These are phyloP conservation scores for Mimachlamys varia DNA, from an alignment of 2,888 invertebrate genomes.

Conservation along the genomic window DNA sequence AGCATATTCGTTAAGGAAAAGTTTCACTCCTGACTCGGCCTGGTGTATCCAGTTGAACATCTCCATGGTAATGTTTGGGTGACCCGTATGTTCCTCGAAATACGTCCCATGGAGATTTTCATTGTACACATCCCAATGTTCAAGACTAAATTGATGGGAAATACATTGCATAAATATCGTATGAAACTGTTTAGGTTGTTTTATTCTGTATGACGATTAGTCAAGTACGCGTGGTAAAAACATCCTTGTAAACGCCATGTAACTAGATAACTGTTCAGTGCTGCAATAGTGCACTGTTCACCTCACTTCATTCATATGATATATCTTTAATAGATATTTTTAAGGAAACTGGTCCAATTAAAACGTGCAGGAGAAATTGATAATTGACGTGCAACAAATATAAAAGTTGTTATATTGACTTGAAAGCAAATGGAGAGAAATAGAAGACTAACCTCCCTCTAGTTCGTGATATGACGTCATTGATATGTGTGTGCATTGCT, in stretches of 20 bases:
- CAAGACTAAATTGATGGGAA: slow-evolving; percentile 55
- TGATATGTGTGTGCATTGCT: slow-evolving; percentile 54
- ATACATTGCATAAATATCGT: neutral
- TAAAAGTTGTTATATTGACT: neutral
- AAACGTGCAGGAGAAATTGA: too few relatives aligned
- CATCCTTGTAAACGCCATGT: neutral
- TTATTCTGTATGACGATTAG: too few relatives aligned
- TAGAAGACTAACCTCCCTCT: slow-evolving; percentile 58
- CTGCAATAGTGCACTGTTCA: too few relatives aligned
- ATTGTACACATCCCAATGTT: slow-evolving; percentile 76
- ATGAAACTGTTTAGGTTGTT: neutral
- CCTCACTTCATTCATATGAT: too few relatives aligned
- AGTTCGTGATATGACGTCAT: slow-evolving; percentile 55
- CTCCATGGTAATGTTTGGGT: slow-evolving; percentile 62
- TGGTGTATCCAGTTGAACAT: slow-evolving; percentile 65
- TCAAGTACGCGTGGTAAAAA: neutral
- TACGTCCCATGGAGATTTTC: slow-evolving; percentile 69
- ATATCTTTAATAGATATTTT: too few relatives aligned
- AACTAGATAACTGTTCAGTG: neutral
- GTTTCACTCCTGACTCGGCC: slow-evolving; percentile 59
- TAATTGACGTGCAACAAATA: neutral
- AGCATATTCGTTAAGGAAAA: slow-evolving; percentile 71
- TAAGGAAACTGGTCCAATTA: too few relatives aligned
- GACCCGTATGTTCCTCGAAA: slow-evolving; percentile 61
- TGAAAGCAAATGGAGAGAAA: neutral